Evolutionary conservation across 2,113 vertebrate genomes (phyloP).

Genomic region (Daubentonia madagascariensis): DNA sequence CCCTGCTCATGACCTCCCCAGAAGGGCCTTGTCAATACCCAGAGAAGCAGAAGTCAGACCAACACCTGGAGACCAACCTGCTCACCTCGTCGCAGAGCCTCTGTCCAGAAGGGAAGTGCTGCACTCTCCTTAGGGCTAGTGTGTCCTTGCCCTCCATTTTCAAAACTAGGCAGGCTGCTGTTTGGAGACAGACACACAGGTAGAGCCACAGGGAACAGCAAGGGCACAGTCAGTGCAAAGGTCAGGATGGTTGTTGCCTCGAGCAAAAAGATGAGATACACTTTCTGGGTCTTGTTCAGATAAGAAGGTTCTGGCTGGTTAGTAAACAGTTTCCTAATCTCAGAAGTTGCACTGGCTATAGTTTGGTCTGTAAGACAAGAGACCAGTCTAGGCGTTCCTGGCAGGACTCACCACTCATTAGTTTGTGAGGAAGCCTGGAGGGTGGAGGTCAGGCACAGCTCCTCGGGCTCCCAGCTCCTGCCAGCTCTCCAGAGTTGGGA

Average conservation of each 20-base stretch:
- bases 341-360: not conserved
- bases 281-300: not conserved
- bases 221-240: not conserved
- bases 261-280: not conserved
- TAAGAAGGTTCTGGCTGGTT: not conserved
- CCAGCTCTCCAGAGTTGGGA: not conserved
- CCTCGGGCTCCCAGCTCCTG: not conserved
- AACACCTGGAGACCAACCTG: not conserved
- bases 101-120: rapidly evolving
- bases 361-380: not conserved
- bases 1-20: not conserved
- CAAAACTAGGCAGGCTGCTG: not conserved
- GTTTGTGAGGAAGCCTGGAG: not conserved
- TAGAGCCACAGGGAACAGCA: not conserved
- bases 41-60: not conserved
- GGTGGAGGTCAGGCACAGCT: not conserved
- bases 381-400: not conserved
- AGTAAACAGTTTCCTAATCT: not conserved
- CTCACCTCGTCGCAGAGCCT: not conserved
- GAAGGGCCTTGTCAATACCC: not conserved
- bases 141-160: not conserved
- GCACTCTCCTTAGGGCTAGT: too few relatives aligned
- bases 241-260: not conserved
- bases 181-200: not conserved
- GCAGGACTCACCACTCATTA: not conserved